Base-by-base conservation (phyloP, 30 jellyfish, hydroid and myxozoan genomes). In the Aurelia aurita complex sp. Pacific region DNA sequence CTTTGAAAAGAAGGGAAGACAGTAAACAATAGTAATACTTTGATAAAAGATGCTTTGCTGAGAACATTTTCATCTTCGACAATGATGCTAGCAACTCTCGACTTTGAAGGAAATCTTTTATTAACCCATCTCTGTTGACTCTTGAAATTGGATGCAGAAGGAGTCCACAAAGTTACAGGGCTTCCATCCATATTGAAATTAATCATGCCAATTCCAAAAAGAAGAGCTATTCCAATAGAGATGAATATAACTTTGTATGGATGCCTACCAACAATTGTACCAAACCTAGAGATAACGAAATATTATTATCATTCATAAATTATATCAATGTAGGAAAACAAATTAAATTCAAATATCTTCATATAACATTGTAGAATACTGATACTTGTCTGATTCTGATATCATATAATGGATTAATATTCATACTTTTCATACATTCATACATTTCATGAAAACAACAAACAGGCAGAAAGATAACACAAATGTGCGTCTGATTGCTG, bases 111-210 rank as follows among this genome's bases (percentile, higher is more conserved):
- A 35, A 77, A 77, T 61, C 77, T 59, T 15, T 19, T 19, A 60
- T 61, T 52, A 34, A 77, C 88, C 88, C 88, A 77, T 60, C 15
- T 38, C 67, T 60, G 65, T 33, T 77, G 42, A 14, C 11, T 29
- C 32, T 60, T 36, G 14, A 77, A 34, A 18, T 77, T 79, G 10
- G 88, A 77, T 12, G 79, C 88, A 29, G 52, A 36, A 23, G 88
- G 88, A 36, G 32, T 60, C 88, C 88, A 77, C 11, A 77, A 36
- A 7, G 76, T 77, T 42, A 52, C 67, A 3, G 77, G 77, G 10
- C 78, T 77, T 3, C 88, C 77, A 36, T 77, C 78, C 77, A 60
- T 62, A 61, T 77, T 35, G 36, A 77, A 77, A 8, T 77, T 64
- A 32, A 77, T 36, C 77, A 77, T 57, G 29, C 88, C 88, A 19